phyloP scores from a whole-genome alignment of 2,888 invertebrate species.

The Clivina fossor region DNA sequence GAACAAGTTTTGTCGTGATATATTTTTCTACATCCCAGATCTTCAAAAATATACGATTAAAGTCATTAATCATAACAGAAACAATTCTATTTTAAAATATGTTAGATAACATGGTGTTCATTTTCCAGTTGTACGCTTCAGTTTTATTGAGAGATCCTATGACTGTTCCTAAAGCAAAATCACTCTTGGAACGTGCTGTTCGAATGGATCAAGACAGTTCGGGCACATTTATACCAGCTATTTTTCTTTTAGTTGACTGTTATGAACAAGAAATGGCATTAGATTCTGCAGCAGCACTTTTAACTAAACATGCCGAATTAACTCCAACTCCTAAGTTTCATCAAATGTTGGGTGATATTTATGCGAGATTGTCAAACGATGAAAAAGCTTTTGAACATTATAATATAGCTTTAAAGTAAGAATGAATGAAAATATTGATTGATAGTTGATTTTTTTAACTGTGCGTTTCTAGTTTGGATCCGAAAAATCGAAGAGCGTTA shows the following conservation, averaged over 20 bases:
- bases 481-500: conserved; percentile 62
- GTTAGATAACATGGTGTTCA: conserved; percentile 21
- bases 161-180: conserved; percentile 63
- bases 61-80: too few relatives aligned
- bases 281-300: conserved; percentile 67
- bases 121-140: conserved; percentile 70
- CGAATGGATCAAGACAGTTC: conserved; percentile 60
- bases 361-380: conserved; percentile 62
- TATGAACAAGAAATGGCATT: conserved; percentile 66
- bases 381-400: conserved; percentile 72
- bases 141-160: conserved; percentile 70
- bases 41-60: too few relatives aligned
- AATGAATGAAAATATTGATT: conserved; percentile 13
- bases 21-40: too few relatives aligned
- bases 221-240: conserved; percentile 66
- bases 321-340: conserved; percentile 66
- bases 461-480: conserved; percentile 63
- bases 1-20: too few relatives aligned
- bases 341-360: conserved; percentile 66
- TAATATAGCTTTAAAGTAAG: conserved; percentile 64
- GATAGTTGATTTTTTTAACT: conserved; percentile 17
- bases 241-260: conserved; percentile 71
- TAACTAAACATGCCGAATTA: conserved; percentile 65
- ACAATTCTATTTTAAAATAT: too few relatives aligned
- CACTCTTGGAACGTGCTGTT: conserved; percentile 71